Evolutionary conservation across 2,888 invertebrate genomes (phyloP), one percentile per base, ranked within the genome.

Genomic region (Apamea sordens): DNA sequence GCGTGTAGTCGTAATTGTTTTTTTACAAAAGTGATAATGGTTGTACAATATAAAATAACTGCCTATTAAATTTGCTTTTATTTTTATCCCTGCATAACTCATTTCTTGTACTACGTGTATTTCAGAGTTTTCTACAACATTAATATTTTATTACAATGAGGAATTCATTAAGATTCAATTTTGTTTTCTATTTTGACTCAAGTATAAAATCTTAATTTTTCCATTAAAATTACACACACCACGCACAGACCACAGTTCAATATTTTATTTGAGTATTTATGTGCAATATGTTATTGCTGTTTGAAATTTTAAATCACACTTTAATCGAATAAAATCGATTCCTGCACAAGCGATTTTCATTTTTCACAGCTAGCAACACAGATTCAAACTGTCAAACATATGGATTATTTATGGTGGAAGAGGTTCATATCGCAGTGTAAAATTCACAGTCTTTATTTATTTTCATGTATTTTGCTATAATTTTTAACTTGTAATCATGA

Each of bases 31-130:
- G 96, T 95, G 95, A 96, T 95, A 94, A 96, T 94, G 94, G 95
- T 96, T 96, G 96, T 96, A 96, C 94, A 96, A 95, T 95, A 96
- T 95, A 96, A 95, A 95, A 92, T 94, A 94, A 93, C 92, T 94
- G 94, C 90, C 92, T 92, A 92, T 89, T 89, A 89, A 85, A 84
- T 69, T 47, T 71, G 24, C 77, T 82, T 84, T 89, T 88, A 89
- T 89, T 87, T 90, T 88, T 79, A 70, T 53, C 2, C 72, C 64
- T 44, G n/a, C 4, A n/a, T 50, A 50, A 2, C 24, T 21, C 56
- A 56, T 3, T 24, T 21, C 4, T 11, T 50, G 1, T 21, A n/a
- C n/a, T n/a, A n/a, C n/a, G 13, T 59, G 6, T 3, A 32, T 36
- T 36, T 18, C 8, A 24, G 47, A 24, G 47, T 28, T 28, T 24